Evolutionary conservation across 2,888 invertebrate genomes (phyloP), one percentile per base, ranked within the genome.

Genomic region (Netelia inedita): DNA sequence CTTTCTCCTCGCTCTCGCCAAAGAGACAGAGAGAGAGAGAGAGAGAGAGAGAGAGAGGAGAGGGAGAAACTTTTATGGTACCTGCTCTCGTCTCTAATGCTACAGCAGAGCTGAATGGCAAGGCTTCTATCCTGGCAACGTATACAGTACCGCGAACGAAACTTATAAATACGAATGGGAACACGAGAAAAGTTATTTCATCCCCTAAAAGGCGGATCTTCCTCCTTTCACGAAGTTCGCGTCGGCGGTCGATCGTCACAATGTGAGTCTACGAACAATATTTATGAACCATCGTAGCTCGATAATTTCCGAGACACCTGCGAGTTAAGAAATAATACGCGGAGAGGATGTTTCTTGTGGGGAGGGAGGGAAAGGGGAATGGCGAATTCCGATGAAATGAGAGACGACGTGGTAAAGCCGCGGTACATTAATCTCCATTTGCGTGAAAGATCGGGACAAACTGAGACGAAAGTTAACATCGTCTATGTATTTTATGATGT

Each of bases 401-500:
- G 57, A 79, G 68, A 43, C 71, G 46, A 78, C 69, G 53, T 28
- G 82, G 78, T 78, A 79, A 74, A 41, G 46, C 14, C 63, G 46
- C 16, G 57, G 46, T 79, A 65, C 75, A 79, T 79, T 83, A 79
- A 75, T 83, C 75, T 75, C 41, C 41, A 28, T 71, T 78, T 66
- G 57, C 61, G 69, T 19, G 82, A 73, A 69, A 63, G 79, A 74
- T 61, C 74, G 46, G 11, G 35, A 23, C 43, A 63, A 73, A 74
- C 53, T 69, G 46, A n/a, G 35, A 23, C 43, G 3, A 5, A n/a
- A 14, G 10, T n/a, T 57, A 35, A 46, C 59, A 41, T n/a, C 41
- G 72, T 53, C 69, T 55, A 55, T 9, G 23, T 28, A 16, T 35
- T 53, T 21, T 68, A 14, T 23, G 21, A 23, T 63, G 41, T 35